phyloP scores from a whole-genome alignment of 2,113 vertebrate genomes.

The Arizona elegans region DNA sequence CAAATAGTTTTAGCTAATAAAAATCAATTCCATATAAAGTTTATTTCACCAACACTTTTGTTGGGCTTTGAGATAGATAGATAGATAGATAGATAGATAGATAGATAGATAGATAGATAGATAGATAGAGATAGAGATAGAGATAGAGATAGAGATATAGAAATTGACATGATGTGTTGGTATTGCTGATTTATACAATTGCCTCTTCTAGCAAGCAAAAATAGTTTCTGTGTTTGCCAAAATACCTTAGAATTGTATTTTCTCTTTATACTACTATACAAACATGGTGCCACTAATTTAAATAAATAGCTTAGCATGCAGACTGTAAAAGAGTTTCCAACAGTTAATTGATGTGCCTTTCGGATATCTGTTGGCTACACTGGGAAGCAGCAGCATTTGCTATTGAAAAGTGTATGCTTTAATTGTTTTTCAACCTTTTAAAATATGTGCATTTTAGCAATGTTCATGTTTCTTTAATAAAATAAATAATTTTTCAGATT shows the following conservation, averaged over 20 bases:
- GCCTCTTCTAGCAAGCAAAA: conserved; percentile 31
- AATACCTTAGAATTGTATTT: conserved; percentile 25
- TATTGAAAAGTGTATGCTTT: conserved; percentile 7
- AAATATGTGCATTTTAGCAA: conserved; percentile 10
- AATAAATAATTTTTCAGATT: too few species aligned
- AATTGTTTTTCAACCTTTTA: not conserved
- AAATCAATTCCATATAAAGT: conserved; percentile 5
- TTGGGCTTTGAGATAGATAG: not conserved
- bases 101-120: too few species aligned
- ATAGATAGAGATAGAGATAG: too few species aligned
- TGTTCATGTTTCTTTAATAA: conserved; percentile 9
- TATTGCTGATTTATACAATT: conserved; percentile 36
- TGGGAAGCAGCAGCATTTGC: conserved; percentile 14
- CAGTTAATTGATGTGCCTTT: not conserved
- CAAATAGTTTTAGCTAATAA: conserved; percentile 37
- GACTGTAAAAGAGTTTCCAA: not conserved
- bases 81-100: too few species aligned
- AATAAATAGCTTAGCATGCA: not conserved
- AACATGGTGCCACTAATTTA: not conserved
- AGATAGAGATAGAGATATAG: not conserved
- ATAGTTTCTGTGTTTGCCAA: conserved; percentile 39
- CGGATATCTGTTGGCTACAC: not conserved
- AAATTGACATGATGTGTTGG: conserved; percentile 23
- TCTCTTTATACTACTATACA: not conserved
- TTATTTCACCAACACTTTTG: conserved; percentile 23